Percentiles rank a stretch among this genome's conserved stretches.
phyloP scores from a whole-genome alignment of 2,113 vertebrate species.

The Thunnus thynnus region DNA sequence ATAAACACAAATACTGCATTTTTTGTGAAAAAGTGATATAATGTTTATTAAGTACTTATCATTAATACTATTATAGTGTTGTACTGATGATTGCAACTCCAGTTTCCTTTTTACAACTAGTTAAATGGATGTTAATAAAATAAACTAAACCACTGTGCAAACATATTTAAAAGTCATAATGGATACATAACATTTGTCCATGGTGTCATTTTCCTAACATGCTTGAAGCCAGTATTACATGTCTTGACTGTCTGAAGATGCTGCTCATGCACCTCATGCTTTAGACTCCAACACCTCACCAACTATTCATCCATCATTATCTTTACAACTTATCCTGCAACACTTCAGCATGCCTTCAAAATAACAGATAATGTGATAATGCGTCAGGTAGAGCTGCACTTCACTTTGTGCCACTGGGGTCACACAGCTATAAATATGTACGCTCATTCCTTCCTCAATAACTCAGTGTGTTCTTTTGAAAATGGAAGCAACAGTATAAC shows the following conservation, averaged over 20 bases:
- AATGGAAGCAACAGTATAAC: not conserved
- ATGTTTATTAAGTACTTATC: not conserved
- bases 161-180: not conserved
- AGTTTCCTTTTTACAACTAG: not conserved
- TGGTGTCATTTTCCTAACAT: not conserved
- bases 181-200: not conserved
- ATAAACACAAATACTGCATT: not conserved
- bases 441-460: not conserved
- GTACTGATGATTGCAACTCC: no score
- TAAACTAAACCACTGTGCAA: not conserved
- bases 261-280: not conserved
- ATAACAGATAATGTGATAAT: slow-evolving; percentile 38
- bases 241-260: not conserved
- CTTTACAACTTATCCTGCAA: not conserved
- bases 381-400: slow-evolving; percentile 17
- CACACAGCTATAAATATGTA: slow-evolving; percentile 22
- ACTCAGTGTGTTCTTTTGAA: slow-evolving; percentile 24
- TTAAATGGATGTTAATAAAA: no score
- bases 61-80: no score
- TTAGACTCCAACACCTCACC: not conserved
- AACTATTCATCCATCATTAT: not conserved
- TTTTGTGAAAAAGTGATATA: not conserved
- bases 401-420: slow-evolving; percentile 15
- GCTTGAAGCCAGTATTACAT: no score
- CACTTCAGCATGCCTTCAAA: slow-evolving; percentile 9